phyloP scores from a whole-genome alignment of 1,140 invertebrate genomes.

The Drosophila dunni region DNA sequence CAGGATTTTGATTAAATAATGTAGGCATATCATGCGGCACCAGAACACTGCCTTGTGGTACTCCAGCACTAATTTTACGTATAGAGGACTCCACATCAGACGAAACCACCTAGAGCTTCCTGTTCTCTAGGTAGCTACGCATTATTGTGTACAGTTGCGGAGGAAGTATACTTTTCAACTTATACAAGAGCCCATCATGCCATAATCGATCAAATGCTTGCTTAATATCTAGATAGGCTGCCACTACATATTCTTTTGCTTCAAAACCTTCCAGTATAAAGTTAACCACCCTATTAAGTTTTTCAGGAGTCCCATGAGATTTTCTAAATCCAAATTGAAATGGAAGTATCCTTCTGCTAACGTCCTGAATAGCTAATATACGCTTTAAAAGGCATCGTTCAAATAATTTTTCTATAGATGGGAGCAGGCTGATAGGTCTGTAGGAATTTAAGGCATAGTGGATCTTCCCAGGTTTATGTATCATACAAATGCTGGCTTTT shows the following conservation, averaged over 20 bases:
- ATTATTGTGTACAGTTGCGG: neutral
- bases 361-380: no score
- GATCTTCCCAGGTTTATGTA: no score
- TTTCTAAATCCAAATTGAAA: no score
- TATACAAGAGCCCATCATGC: neutral
- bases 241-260: neutral
- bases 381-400: no score
- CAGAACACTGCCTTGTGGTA: constrained; percentile 1
- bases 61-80: neutral
- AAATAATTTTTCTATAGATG: no score
- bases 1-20: no score
- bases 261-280: neutral
- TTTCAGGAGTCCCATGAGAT: neutral
- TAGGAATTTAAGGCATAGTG: no score
- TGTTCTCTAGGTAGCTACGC: neutral
- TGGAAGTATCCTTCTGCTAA: no score
- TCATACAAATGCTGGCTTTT: no score
- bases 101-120: neutral
- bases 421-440: no score
- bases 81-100: neutral
- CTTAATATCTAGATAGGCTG: neutral
- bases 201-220: no score
- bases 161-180: neutral
- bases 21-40: neutral
- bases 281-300: neutral